Base-by-base conservation (phyloP, 2,113 vertebrate species). In the Bombycilla garrulus region DNA sequence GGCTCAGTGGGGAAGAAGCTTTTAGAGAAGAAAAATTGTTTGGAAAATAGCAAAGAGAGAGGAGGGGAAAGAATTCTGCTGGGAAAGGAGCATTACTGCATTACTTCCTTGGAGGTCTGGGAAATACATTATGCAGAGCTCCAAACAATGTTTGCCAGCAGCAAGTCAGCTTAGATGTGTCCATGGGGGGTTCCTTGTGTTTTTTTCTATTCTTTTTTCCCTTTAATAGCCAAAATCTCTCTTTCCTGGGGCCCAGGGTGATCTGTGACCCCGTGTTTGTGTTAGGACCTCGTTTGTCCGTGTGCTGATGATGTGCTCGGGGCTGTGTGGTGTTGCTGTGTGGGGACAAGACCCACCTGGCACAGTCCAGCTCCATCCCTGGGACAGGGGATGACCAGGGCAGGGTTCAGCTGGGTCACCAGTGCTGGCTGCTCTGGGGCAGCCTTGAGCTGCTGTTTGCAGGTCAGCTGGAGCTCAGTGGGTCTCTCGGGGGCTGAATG, bases 81-180 rank as follows among this genome's bases (percentile, higher is more conserved):
- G 96, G 95, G 94, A 93, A 83, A 67, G 87, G 72, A 96, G 36
- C 72, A 44, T 67, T 93, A 88, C 94, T 92, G 85, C 53, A 70
- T 94, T 94, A 61, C 90, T 95, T 94, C 92, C 82, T 94, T 96
- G 92, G 95, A 95, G 95, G 94, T 96, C 95, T 97, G 95, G 86
- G 92, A 94, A 96, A 92, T 96, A 90, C 86, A 96, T 96, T 94
- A 88, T 92, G 80, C 92, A 93, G 95, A 81, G 88, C 80, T 96
- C 95, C 88, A 90, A 95, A 94, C 94, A 94, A 94, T 92, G 82
- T 83, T 96, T 93, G 88, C 95, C 92, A 96, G 94, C 95, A 95
- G 90, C 93, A 93, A 90, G 90, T 83, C 92, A 90, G 82, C 90
- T 95, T 88, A 88, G 90, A 94, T 93, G 85, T 96, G 90, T 95